phyloP scores from a whole-genome alignment of 2,888 invertebrate species.

The Halictus ligatus region DNA sequence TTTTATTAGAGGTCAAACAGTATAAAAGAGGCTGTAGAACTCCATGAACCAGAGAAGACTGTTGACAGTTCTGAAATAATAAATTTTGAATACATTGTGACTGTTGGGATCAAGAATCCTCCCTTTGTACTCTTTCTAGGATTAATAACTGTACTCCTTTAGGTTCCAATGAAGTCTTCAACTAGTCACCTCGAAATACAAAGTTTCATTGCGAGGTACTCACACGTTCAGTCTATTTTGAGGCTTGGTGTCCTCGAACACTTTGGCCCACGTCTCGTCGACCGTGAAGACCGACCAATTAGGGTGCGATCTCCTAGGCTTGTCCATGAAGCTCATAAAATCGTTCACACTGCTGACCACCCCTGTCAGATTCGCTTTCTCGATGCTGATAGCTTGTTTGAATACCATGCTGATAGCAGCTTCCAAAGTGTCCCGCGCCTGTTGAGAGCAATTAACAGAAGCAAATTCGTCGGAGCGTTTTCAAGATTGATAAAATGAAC shows the following conservation, averaged over 20 bases:
- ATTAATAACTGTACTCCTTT: no score
- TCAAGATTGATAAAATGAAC: not conserved
- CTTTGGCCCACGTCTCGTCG: constrained; percentile 64
- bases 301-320: constrained; percentile 57
- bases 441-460: not conserved
- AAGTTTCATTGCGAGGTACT: constrained; percentile 34
- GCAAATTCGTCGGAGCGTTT: no score
- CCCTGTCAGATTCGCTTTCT: constrained; percentile 77
- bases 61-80: no score
- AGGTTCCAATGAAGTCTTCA: no score
- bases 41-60: no score
- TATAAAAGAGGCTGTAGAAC: no score
- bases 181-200: not conserved
- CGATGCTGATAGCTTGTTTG: constrained; percentile 65
- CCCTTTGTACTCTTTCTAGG: no score
- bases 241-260: constrained; percentile 63
- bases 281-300: constrained; percentile 71
- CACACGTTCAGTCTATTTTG: constrained; percentile 72
- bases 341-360: constrained; percentile 67
- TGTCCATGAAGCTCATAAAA: constrained; percentile 71
- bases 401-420: constrained; percentile 75
- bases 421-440: constrained; percentile 74
- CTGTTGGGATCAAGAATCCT: no score
- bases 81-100: no score
- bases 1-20: no score